These are phyloP conservation scores for Todus mexicanus DNA, from an alignment of 2,797 vertebrate genomes.

Conservation along the genomic window DNA sequence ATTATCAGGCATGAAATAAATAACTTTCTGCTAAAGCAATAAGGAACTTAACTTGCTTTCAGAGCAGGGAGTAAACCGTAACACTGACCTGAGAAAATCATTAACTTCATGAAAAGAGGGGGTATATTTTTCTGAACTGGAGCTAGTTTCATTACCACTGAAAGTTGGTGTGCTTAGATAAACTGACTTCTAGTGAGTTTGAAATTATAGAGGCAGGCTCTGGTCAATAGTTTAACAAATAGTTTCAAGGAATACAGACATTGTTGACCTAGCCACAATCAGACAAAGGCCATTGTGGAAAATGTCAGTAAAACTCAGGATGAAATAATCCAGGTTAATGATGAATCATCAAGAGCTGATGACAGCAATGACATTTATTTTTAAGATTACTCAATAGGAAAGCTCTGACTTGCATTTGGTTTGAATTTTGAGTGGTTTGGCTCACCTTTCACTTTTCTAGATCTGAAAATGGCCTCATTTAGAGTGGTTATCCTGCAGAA, in stretches of 20 bases:
- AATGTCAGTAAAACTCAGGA: not conserved
- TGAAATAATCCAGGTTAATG: not conserved
- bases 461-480: not conserved
- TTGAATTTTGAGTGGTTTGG: slow-evolving; percentile 7
- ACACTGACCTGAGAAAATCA: not conserved
- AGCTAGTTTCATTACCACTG: not conserved
- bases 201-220: not conserved
- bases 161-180: not conserved
- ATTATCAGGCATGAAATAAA: not conserved
- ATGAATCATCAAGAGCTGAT: slow-evolving; percentile 23
- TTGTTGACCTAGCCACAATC: not conserved
- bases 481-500: not conserved
- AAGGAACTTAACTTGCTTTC: not conserved
- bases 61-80: not conserved
- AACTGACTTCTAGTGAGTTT: not conserved
- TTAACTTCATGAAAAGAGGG: not conserved
- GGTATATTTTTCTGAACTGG: not conserved
- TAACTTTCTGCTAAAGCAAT: not conserved
- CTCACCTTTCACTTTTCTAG: not conserved
- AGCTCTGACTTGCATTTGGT: not conserved
- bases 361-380: not conserved
- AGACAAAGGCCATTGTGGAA: not conserved
- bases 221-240: not conserved
- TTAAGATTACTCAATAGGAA: not conserved
- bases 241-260: not conserved